phyloP scores from a whole-genome alignment of 1,140 invertebrate species.

The Brachionus koreanus region DNA sequence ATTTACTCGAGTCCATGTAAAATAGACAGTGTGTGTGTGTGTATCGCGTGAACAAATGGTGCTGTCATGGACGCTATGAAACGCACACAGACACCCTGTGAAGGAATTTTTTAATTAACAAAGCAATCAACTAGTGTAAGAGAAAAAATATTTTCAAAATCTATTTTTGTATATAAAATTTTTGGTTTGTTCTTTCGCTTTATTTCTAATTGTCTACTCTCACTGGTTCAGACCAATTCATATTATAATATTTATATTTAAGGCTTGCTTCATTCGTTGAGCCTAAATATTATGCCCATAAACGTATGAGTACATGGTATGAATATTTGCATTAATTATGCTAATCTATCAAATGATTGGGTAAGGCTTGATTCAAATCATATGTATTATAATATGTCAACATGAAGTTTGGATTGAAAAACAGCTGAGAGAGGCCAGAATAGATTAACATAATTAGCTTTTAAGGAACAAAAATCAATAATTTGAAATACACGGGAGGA shows the following conservation, averaged over 20 bases:
- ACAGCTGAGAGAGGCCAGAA: slow-evolving; percentile 30
- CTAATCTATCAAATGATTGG: background rate
- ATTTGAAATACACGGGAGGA: background rate
- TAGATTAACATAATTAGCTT: slow-evolving; percentile 6
- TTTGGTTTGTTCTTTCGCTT: background rate
- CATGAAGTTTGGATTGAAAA: background rate
- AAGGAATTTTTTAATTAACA: too few relatives aligned
- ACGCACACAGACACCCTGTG: too few relatives aligned
- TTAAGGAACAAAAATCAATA: background rate
- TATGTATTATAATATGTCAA: slow-evolving; percentile 40
- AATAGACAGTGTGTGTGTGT: background rate
- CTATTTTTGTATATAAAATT: too few relatives aligned
- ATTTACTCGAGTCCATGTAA: background rate
- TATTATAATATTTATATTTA: background rate
- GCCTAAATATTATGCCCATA: background rate
- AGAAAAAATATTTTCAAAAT: too few relatives aligned
- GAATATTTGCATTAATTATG: background rate
- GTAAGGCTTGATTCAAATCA: background rate
- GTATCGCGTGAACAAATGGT: background rate
- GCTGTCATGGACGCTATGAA: too few relatives aligned
- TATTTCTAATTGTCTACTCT: slow-evolving; percentile 2
- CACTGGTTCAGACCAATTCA: background rate
- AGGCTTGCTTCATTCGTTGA: background rate
- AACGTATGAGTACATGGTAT: background rate
- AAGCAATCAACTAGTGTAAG: too few relatives aligned